Evolutionary conservation across 2,888 invertebrate species (phyloP).

Genomic region (Oligia strigilis): DNA sequence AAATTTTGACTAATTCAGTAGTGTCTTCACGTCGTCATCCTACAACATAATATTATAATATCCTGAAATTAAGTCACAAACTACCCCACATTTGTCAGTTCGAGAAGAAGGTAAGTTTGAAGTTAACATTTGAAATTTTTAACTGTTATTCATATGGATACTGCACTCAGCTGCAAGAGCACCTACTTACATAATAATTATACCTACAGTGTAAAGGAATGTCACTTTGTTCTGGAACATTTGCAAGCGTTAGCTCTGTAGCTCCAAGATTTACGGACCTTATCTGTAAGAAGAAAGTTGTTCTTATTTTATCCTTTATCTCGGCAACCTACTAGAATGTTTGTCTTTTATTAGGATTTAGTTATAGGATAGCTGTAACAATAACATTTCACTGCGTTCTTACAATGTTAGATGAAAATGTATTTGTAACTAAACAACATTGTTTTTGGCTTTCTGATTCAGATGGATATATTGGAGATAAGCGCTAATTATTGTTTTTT

Average conservation of each 20-base stretch:
- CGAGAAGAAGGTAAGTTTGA: background rate
- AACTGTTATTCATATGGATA: background rate
- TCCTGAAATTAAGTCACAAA: conserved; percentile 14
- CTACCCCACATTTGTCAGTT: conserved; percentile 10
- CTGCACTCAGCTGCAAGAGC: background rate
- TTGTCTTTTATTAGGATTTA: conserved; percentile 40
- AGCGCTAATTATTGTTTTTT: background rate
- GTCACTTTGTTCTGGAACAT: conserved; percentile 27
- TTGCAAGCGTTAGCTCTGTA: conserved; percentile 16
- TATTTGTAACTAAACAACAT: conserved; percentile 1
- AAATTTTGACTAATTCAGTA: conserved; percentile 13
- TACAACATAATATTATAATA: background rate
- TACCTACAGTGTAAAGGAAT: conserved; percentile 22
- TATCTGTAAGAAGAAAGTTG: conserved; percentile 49
- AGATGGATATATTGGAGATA: background rate
- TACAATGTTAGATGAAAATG: conserved; percentile 19
- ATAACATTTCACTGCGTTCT: conserved; percentile 18
- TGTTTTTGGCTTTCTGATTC: conserved; percentile 7
- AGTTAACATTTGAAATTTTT: conserved; percentile 5
- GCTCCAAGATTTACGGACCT: conserved; percentile 40
- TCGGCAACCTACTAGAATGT: conserved; percentile 31
- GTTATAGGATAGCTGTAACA: conserved; percentile 16
- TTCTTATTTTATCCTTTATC: conserved; percentile 42
- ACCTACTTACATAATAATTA: conserved; percentile 16
- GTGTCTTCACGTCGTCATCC: background rate